These are phyloP conservation scores for Lasioglossum malachurum DNA, from an alignment of 2,888 invertebrate species.

Conservation along the genomic window DNA sequence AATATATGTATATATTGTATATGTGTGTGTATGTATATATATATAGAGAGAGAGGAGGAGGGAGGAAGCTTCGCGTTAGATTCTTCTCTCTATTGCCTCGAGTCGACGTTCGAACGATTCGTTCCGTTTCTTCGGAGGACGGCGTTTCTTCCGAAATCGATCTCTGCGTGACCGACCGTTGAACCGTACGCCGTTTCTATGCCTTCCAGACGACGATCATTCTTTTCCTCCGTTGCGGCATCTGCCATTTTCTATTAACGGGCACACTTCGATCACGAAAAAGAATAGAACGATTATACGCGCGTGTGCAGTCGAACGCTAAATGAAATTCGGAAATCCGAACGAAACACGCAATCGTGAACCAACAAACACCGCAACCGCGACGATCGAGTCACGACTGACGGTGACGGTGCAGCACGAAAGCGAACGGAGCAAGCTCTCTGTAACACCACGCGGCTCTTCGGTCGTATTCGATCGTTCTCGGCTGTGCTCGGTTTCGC, in stretches of 20 bases:
- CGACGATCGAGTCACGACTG: constrained; percentile 83
- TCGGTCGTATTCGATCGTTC: constrained; percentile 75
- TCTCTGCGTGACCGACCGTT: constrained; percentile 35
- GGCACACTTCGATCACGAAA: not conserved
- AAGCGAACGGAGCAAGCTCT: not conserved
- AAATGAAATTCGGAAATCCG: not conserved
- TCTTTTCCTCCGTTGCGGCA: not conserved
- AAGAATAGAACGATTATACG: not conserved
- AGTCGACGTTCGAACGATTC: not conserved
- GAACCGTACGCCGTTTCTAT: constrained; percentile 28
- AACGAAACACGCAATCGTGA: no score
- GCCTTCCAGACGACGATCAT: not conserved
- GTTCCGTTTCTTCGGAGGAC: constrained; percentile 15
- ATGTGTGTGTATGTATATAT: no score
- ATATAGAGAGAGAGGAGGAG: not conserved
- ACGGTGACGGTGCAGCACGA: not conserved
- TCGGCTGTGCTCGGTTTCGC: constrained; percentile 65
- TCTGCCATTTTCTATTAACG: constrained; percentile 33
- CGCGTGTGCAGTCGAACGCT: not conserved
- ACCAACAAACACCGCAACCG: constrained; percentile 57
- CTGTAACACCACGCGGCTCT: constrained; percentile 81
- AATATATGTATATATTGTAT: not conserved
- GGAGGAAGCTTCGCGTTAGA: not conserved
- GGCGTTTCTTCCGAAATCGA: constrained; percentile 44
- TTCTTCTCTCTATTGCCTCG: constrained; percentile 14